Base-by-base conservation (phyloP, 1,140 invertebrate genomes). In the Caenorhabditis inopinata region DNA sequence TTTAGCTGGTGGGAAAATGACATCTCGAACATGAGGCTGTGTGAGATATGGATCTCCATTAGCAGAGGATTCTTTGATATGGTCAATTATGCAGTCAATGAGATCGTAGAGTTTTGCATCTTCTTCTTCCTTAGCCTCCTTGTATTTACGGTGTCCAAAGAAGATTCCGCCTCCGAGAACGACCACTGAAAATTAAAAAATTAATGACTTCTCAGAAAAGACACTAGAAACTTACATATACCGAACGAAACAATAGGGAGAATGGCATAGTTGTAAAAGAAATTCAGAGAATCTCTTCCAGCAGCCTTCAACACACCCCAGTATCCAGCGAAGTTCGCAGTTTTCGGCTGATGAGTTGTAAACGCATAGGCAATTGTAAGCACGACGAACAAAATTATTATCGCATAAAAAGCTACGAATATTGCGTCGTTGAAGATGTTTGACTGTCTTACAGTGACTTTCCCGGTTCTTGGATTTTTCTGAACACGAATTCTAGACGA, bases 181-280 rank as follows among this genome's bases (percentile, higher is more conserved):
- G 42, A 58, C 84, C 12, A 83, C 85, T 85, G 62, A 85, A 85
- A 77, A 25, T 42, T n/a, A 27, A 48, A 48, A 23, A 53, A 5
- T 25, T 74, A 45, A 35, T 53, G 27, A 68, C 5, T 46, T 23
- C 42, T 58, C n/a, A 53, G 46, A 27, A 38, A 38, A 51, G n/a
- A n/a, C n/a, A n/a, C n/a, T n/a, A n/a, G 0, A 16, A 35, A 80
- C 80, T 74, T 25, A 85, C 84, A 21, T 6, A 85, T 27, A 32
- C 74, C 35, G 11, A 80, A 4, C 5, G 23, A 47, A 16, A 82
- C 11, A 16, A 82, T 53, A 14, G 85, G 85, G 2, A 87, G 38
- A 78, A 85, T 46, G 7, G 85, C 83, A 35, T 85, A 85, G n/a
- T 75, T 78, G 78, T 85, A 85, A 45, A 84, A 45, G 62, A 87